These are phyloP conservation scores for Diaprepes abbreviatus DNA, from an alignment of 2,888 invertebrate species.

Conservation along the genomic window DNA sequence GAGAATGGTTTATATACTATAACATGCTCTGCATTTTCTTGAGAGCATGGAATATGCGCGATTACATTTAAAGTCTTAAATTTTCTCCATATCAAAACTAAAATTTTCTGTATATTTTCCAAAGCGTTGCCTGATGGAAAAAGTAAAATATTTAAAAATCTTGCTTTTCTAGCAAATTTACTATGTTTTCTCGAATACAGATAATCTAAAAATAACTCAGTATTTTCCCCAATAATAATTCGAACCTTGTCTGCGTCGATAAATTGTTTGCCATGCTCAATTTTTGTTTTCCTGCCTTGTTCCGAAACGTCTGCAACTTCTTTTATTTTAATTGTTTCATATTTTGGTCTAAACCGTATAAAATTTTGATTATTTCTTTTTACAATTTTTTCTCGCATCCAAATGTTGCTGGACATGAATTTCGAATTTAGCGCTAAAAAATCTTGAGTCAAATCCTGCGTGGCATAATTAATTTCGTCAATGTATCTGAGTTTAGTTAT, in stretches of 20 bases:
- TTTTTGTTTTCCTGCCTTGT: too few species aligned
- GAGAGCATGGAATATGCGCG: slow-evolving; percentile 10
- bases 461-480: not conserved
- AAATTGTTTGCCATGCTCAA: not conserved
- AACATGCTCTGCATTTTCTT: not conserved
- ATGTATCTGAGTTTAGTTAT: not conserved
- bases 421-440: not conserved
- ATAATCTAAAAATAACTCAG: slow-evolving; percentile 7
- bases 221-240: slow-evolving; percentile 6
- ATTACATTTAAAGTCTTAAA: slow-evolving; percentile 36
- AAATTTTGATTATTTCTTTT: not conserved
- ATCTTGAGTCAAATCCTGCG: not conserved
- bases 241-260: not conserved
- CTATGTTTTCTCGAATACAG: not conserved
- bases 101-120: slow-evolving; percentile 7
- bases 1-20: slow-evolving; percentile 35
- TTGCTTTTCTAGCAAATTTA: not conserved
- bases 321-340: not conserved
- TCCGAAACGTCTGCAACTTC: too few species aligned
- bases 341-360: not conserved
- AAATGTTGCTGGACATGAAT: not conserved
- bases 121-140: not conserved
- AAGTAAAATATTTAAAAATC: slow-evolving; percentile 6
- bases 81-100: slow-evolving; percentile 26
- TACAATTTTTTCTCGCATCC: not conserved